Conservation (phyloP, 2,797 vertebrate species). For the Tragelaphus oryx region DNA sequence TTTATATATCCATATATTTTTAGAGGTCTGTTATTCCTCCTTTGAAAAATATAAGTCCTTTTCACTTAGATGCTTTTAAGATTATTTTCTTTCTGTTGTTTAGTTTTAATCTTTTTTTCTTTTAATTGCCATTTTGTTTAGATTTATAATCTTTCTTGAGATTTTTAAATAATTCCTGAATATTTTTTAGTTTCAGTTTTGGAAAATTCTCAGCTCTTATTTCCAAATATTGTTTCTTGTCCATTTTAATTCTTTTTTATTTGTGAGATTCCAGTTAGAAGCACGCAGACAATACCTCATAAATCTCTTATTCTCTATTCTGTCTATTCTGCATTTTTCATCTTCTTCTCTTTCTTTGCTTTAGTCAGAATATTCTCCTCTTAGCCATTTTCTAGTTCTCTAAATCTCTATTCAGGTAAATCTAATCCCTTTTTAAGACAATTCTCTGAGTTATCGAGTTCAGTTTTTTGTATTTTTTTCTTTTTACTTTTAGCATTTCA, state of each 20-base stretch:
- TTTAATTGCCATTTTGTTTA: background rate
- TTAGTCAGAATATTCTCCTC: slow-evolving; percentile 4
- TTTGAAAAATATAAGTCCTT: background rate
- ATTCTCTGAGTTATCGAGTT: background rate
- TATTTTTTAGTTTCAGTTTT: background rate
- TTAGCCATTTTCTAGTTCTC: background rate
- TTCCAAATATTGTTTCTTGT: background rate
- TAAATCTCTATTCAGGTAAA: background rate
- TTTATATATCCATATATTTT: background rate
- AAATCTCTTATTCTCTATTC: background rate
- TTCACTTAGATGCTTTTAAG: background rate
- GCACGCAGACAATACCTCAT: background rate
- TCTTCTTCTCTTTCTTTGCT: background rate
- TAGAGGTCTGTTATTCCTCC: background rate
- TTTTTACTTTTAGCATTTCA: background rate
- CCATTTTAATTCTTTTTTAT: background rate
- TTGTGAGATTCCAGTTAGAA: background rate
- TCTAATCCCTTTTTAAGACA: background rate
- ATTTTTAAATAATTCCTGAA: background rate
- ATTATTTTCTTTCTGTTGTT: background rate
- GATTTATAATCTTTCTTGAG: background rate
- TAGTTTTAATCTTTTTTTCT: background rate
- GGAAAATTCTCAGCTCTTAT: background rate
- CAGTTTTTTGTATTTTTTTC: background rate
- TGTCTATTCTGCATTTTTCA: background rate